Conservation (phyloP, 2,888 invertebrate genomes). For the Aphrophora alni region DNA sequence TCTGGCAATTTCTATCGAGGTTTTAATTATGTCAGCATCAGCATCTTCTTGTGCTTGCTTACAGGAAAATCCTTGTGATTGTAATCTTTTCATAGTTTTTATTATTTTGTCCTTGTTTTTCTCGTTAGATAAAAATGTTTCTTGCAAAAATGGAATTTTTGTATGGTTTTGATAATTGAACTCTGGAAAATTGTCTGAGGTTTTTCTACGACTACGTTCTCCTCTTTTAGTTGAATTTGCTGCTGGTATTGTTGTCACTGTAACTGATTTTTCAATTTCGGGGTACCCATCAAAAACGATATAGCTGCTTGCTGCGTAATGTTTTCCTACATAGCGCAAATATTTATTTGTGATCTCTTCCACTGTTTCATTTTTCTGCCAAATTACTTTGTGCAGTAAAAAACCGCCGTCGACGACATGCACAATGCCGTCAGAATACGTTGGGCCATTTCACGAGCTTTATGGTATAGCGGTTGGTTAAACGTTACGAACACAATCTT, state of each 20-base stretch:
- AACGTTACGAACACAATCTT: neutral
- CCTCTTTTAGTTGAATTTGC: neutral
- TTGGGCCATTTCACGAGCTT: neutral
- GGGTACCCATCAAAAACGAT: no score
- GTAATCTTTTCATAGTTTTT: neutral
- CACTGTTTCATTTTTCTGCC: no score
- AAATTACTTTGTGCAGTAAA: no score
- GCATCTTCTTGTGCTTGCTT: neutral
- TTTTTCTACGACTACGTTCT: neutral
- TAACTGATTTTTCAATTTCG: neutral
- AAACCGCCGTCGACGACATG: neutral
- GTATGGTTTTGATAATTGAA: no score
- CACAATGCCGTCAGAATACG: neutral
- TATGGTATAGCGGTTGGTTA: neutral
- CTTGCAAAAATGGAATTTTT: constrained; percentile 1
- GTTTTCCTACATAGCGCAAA: neutral
- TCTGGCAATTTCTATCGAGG: no score
- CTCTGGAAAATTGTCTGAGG: no score
- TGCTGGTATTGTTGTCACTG: neutral
- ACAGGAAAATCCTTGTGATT: neutral
- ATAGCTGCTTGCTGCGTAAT: neutral
- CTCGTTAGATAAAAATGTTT: neutral
- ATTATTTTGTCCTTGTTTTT: neutral
- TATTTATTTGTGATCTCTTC: neutral
- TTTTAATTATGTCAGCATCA: no score